Evolutionary conservation across 2,797 vertebrate genomes (phyloP).

Genomic region (Chaetophractus vellerosus): DNA sequence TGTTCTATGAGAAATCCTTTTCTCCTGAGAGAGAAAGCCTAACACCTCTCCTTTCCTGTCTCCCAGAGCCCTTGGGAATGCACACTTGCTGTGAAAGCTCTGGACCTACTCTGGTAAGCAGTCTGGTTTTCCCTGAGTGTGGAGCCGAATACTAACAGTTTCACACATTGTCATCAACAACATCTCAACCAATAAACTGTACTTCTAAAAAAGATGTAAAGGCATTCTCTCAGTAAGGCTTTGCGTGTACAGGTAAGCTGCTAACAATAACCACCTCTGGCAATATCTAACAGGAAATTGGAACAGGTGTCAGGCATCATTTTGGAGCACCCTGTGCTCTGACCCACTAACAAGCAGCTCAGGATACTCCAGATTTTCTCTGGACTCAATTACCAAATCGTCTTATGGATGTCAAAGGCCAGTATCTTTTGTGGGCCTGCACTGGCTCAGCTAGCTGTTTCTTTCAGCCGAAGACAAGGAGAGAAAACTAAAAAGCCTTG

Average conservation of each 20-base stretch:
- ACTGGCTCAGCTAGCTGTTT: background rate
- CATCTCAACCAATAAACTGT: slow-evolving; percentile 70
- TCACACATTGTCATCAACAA: slow-evolving; percentile 83
- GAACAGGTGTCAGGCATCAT: background rate
- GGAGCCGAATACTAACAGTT: slow-evolving; percentile 81
- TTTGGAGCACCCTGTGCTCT: background rate
- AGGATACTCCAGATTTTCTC: background rate
- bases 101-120: background rate
- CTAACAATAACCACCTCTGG: background rate
- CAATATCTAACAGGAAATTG: slow-evolving; percentile 13
- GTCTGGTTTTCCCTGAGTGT: slow-evolving; percentile 64
- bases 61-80: slow-evolving; percentile 44
- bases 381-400: background rate
- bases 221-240: background rate
- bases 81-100: slow-evolving; percentile 76
- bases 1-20: background rate
- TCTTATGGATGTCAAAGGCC: background rate
- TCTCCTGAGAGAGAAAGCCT: slow-evolving; percentile 45
- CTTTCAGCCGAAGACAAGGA: background rate
- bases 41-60: slow-evolving; percentile 69
- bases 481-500: background rate
- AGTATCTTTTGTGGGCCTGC: background rate
- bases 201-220: slow-evolving; percentile 62
- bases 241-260: slow-evolving; percentile 62
- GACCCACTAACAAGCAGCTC: background rate